A percentile compares a stretch with the other conserved stretches of the same genome.
These are phyloP conservation scores for Isurus oxyrinchus DNA, from an alignment of 2,113 vertebrate species.

Conservation along the genomic window DNA sequence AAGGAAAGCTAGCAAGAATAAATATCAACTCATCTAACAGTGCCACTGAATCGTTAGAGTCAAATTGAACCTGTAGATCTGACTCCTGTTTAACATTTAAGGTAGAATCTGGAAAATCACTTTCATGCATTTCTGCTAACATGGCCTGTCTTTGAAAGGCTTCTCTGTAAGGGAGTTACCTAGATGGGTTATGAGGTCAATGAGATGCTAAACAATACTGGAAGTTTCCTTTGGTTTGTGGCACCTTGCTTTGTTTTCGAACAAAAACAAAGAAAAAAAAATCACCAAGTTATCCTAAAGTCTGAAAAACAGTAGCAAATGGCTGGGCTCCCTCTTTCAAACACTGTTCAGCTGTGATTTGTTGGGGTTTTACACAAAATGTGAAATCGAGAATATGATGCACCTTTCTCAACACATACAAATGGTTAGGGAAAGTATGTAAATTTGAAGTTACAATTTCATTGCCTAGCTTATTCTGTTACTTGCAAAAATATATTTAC, in stretches of 20 bases:
- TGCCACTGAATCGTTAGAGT: background rate
- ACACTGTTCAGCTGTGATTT: background rate
- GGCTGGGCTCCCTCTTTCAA: background rate
- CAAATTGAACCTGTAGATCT: background rate
- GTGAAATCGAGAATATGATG: background rate
- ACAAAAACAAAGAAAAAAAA: background rate
- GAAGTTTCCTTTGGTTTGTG: background rate
- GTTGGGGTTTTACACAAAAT: background rate
- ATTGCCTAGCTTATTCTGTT: background rate
- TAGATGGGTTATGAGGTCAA: background rate
- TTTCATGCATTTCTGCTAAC: background rate
- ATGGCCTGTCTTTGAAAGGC: background rate
- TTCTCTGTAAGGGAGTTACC: background rate
- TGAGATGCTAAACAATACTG: background rate
- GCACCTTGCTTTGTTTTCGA: background rate
- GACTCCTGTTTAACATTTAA: background rate
- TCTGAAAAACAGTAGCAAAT: background rate
- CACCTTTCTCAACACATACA: background rate
- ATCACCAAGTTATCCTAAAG: background rate
- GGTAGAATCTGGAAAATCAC: background rate
- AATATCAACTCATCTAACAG: background rate
- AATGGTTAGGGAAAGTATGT: background rate
- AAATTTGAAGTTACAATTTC: background rate
- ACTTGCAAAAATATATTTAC: background rate
- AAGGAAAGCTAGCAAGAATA: background rate